Evolutionary conservation across 2,113 vertebrate species (phyloP).

Genomic region (Hystrix cristata): DNA sequence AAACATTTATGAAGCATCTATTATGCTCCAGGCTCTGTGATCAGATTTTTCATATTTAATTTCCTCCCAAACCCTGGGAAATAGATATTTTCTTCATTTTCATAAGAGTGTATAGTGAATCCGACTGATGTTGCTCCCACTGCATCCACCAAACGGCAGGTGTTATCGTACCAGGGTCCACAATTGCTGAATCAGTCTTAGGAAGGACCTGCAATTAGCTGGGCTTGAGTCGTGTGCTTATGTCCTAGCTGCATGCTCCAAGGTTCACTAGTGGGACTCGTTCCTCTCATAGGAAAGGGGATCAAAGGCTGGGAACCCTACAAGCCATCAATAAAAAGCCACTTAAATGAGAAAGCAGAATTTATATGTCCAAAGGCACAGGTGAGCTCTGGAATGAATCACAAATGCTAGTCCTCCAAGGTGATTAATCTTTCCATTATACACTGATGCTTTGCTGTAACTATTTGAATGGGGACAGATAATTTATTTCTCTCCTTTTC

Average conservation of each 20-base stretch:
- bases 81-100: constrained; percentile 52
- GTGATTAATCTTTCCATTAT: constrained; percentile 48
- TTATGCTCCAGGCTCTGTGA: not conserved
- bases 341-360: constrained; percentile 1
- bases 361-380: not conserved
- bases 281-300: not conserved
- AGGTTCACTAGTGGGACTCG: constrained; percentile 4
- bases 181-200: not conserved
- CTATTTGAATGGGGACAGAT: constrained; percentile 13
- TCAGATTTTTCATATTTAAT: constrained; percentile 13
- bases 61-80: not conserved
- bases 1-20: constrained; percentile 42
- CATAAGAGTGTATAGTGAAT: not conserved
- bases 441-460: not conserved
- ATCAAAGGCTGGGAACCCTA: not conserved
- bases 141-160: not conserved
- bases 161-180: not conserved
- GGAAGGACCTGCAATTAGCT: not conserved
- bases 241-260: not conserved
- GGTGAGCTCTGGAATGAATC: not conserved
- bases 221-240: not conserved
- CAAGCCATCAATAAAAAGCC: constrained; percentile 14
- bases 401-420: not conserved
- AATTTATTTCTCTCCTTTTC: not conserved
- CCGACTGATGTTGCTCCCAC: not conserved